These are phyloP conservation scores for Betta splendens DNA, from an alignment of 2,797 vertebrate species.

Conservation along the genomic window DNA sequence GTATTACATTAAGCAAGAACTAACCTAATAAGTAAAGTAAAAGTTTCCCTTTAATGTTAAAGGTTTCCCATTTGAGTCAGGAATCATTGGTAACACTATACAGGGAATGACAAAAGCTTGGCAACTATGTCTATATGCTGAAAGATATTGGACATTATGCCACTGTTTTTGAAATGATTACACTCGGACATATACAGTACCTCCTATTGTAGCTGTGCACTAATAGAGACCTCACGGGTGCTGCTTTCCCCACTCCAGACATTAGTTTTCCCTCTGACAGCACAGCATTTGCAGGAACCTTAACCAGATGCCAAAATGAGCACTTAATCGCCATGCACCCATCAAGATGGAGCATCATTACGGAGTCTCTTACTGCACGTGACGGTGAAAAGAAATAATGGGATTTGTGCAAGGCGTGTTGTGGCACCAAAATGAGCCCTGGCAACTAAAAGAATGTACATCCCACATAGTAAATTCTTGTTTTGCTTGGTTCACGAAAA, in stretches of 20 bases:
- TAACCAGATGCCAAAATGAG: conserved; percentile 44
- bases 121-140: neutral
- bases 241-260: conserved; percentile 8
- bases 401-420: conserved; percentile 54
- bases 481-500: conserved; percentile 11
- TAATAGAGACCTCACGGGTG: conserved; percentile 4
- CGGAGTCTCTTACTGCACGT: conserved; percentile 51
- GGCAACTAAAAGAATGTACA: conserved; percentile 37
- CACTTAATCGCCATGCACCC: conserved; percentile 51
- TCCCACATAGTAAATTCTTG: neutral
- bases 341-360: conserved; percentile 56
- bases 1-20: neutral
- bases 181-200: neutral
- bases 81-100: neutral
- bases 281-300: conserved; percentile 19
- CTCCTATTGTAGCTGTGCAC: neutral
- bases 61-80: conserved; percentile 15
- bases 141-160: neutral
- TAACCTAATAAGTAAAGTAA: conserved; percentile 2
- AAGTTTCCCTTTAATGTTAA: no score
- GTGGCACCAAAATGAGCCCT: conserved; percentile 47
- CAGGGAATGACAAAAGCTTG: neutral
- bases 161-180: conserved; percentile 1
- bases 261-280: conserved; percentile 15
- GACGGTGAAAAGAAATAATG: conserved; percentile 56